Evolutionary conservation across 92 coral and sea anemone genomes (phyloP), one percentile per base, ranked within the genome.

Genomic region (Bergia sp.): DNA sequence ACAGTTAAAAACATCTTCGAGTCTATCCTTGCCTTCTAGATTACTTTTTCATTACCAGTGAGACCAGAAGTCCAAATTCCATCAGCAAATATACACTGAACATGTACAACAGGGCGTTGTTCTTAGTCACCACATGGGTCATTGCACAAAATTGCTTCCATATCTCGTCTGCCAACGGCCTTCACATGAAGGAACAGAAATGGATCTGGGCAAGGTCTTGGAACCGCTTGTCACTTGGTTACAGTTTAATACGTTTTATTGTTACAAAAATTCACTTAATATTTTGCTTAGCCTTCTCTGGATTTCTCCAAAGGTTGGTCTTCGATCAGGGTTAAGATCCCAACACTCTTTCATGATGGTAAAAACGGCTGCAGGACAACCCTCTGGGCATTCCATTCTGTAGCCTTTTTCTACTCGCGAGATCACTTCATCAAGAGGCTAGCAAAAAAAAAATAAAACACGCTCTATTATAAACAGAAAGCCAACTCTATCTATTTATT

Each of bases 301-400:
- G 65, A 95, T 95, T 85, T 77, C 89, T 41, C 92, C 90, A 86
- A 97, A 97, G 41, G 97, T 90, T 74, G 99, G 99, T 88, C 99
- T 80, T 23, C 79, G 85, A 7, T 85, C 88, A 23, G 96, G 96
- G 44, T 81, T 76, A 21, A 91, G 45, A 67, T 92, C 93, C 99
- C 99, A 97, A 64, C 98, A 97, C 29, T 91, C 92, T 37, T 73
- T 87, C 99, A 97, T 97, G 40, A 95, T 88, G 37, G 76, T 66
- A 45, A 92, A 97, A 66, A 97, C 94, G n/a, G 76, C 86, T 4
- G 83, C 41, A 3, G 97, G 93, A 79, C 99, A 97, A 0, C 97
- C 98, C 47, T 97, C 99, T 0, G 99, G 99, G 58, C 85, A 67
- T 57, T 97, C 99, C 99, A 97, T 97, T 37, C 99, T 93, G 89